phyloP scores from a whole-genome alignment of 2,797 vertebrate genomes.

The Anguilla obscura region DNA sequence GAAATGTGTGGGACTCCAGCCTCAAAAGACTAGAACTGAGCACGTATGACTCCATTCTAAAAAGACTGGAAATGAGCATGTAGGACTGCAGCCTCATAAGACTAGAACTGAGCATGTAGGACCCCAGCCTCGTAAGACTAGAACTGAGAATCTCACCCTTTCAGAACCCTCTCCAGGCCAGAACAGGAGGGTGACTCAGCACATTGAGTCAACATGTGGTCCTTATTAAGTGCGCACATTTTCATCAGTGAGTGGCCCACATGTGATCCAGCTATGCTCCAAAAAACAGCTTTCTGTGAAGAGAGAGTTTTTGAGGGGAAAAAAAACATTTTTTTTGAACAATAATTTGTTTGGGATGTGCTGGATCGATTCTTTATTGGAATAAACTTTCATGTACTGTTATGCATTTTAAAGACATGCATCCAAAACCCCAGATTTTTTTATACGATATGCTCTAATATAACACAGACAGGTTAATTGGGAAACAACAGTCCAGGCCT shows the following conservation, averaged over 20 bases:
- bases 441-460: neutral
- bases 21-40: too few species aligned
- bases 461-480: neutral
- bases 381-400: neutral
- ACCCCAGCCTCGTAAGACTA: too few species aligned
- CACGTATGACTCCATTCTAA: too few species aligned
- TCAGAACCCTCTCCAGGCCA: conserved; percentile 39
- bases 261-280: neutral
- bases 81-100: too few species aligned
- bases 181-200: conserved; percentile 65
- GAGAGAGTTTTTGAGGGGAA: neutral
- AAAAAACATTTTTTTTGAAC: neutral
- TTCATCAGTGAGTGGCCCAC: neutral
- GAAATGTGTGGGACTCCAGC: conserved; percentile 1
- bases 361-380: neutral
- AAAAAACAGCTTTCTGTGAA: neutral
- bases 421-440: too few species aligned
- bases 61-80: too few species aligned
- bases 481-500: neutral
- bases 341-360: neutral
- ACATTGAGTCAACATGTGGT: conserved; percentile 43
- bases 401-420: neutral
- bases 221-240: conserved; percentile 35
- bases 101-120: too few species aligned
- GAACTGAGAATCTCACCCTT: conserved; percentile 22